These are phyloP conservation scores for Phaonia tiefii DNA, from an alignment of 2,888 invertebrate genomes.

Conservation along the genomic window DNA sequence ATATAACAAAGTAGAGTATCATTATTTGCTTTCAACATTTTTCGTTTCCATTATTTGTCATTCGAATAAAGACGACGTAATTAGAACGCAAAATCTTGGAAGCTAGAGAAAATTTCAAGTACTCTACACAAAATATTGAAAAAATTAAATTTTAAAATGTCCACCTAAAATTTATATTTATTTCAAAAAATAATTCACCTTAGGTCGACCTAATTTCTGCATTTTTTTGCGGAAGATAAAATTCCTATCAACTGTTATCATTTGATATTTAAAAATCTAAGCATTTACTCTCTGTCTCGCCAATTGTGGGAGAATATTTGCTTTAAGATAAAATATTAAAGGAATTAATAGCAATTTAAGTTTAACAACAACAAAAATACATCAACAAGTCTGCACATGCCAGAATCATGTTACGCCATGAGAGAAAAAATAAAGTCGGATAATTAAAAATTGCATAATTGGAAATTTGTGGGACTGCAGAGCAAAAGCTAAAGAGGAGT, in stretches of 20 bases:
- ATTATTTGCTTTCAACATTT: slow-evolving; percentile 13
- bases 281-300: slow-evolving; percentile 7
- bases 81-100: slow-evolving; percentile 59
- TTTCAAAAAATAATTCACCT: no score
- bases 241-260: slow-evolving; percentile 61
- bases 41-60: slow-evolving; percentile 44
- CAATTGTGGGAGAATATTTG: slow-evolving; percentile 55
- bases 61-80: slow-evolving; percentile 65
- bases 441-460: no score
- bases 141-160: no score
- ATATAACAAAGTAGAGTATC: not conserved
- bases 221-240: slow-evolving; percentile 42
- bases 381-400: no score
- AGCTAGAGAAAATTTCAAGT: slow-evolving; percentile 19
- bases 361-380: no score
- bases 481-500: no score
- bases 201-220: not conserved
- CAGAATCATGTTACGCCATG: no score
- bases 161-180: no score
- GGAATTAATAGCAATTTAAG: no score
- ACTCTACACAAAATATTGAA: not conserved
- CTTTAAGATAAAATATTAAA: slow-evolving; percentile 58
- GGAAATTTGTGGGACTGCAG: no score
- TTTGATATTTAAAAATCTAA: slow-evolving; percentile 36
- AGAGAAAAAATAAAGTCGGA: no score